Conservation (phyloP, 2,888 invertebrate species). For the Clanis bilineata region DNA sequence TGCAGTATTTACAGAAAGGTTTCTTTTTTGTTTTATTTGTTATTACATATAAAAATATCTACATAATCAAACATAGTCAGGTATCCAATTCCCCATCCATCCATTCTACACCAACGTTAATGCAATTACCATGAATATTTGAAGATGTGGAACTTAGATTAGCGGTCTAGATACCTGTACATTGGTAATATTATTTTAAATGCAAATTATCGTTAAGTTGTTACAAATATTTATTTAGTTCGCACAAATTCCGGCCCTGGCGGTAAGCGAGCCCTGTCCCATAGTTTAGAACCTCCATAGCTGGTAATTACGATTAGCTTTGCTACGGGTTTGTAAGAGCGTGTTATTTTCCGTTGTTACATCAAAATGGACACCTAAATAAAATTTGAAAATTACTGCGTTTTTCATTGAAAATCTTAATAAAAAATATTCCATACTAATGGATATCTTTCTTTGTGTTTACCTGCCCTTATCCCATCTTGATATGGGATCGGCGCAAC, state of each 20-base stretch:
- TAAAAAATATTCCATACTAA: no score
- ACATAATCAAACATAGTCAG: no score
- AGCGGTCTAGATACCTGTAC: not conserved
- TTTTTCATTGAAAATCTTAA: constrained; percentile 26
- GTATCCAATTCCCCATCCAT: no score
- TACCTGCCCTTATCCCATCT: no score
- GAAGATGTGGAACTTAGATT: not conserved
- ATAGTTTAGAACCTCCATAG: constrained; percentile 50
- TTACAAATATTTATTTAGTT: constrained; percentile 31
- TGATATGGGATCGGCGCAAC: no score
- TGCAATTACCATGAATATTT: no score
- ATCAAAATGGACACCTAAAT: constrained; percentile 74
- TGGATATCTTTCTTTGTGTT: no score
- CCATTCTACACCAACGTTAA: no score
- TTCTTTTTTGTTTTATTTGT: no score
- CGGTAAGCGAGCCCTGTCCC: constrained; percentile 39
- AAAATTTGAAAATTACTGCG: constrained; percentile 57
- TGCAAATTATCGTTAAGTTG: constrained; percentile 7
- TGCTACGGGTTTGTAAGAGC: constrained; percentile 76
- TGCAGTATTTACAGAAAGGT: no score
- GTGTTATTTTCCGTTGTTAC: constrained; percentile 72
- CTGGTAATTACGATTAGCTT: constrained; percentile 68
- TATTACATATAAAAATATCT: no score
- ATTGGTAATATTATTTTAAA: not conserved
- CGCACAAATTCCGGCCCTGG: constrained; percentile 45